These are phyloP conservation scores for Oreohelix idahoensis DNA, from an alignment of 1,140 invertebrate genomes.

Conservation along the genomic window DNA sequence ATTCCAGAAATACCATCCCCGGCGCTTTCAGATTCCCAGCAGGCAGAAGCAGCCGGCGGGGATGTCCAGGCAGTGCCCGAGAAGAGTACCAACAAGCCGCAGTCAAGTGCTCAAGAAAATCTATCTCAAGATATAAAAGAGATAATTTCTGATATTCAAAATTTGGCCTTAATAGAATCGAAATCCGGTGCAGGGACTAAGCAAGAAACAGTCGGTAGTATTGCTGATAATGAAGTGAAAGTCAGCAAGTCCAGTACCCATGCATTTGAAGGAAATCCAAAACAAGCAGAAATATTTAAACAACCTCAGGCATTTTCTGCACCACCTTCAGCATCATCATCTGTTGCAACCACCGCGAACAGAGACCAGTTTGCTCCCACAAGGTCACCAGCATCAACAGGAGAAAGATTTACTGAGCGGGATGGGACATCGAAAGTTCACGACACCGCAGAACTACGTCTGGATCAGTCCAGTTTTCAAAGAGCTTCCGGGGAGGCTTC, in stretches of 20 bases:
- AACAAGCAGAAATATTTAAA: not conserved
- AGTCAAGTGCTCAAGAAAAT: not conserved
- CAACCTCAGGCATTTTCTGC: not conserved
- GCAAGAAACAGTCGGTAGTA: too few species aligned
- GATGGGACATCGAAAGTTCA: not conserved
- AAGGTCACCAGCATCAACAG: not conserved
- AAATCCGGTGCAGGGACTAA: too few species aligned
- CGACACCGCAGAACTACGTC: not conserved
- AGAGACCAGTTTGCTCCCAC: not conserved
- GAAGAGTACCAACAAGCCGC: not conserved
- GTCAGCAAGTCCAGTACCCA: too few species aligned
- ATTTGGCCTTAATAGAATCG: not conserved
- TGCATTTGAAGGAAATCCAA: too few species aligned
- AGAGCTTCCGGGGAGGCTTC: not conserved
- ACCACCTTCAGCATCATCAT: not conserved
- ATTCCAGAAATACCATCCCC: not conserved
- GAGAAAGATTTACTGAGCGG: too few species aligned
- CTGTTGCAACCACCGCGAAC: not conserved
- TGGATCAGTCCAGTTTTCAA: not conserved
- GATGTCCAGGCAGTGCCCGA: not conserved
- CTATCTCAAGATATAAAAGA: not conserved
- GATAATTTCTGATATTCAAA: not conserved
- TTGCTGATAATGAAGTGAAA: too few species aligned
- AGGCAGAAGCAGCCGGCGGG: not conserved
- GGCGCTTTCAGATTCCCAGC: not conserved